Percentiles rank a stretch among this genome's conserved stretches.
These are phyloP conservation scores for Schizotus pectinicornis DNA, from an alignment of 2,888 invertebrate genomes.

Conservation along the genomic window DNA sequence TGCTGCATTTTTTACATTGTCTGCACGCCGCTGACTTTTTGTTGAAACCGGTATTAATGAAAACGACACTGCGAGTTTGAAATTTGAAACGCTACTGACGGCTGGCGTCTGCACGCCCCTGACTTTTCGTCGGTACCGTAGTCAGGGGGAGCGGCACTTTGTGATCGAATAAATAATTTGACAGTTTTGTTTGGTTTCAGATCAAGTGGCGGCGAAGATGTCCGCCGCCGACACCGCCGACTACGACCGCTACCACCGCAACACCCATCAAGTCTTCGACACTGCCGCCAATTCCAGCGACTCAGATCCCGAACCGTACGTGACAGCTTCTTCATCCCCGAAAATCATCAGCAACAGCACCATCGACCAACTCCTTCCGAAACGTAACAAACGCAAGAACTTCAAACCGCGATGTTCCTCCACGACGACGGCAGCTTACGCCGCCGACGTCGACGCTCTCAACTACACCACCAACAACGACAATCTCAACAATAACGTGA, in stretches of 20 bases:
- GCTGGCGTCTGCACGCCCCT: no score
- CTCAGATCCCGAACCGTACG: conserved; percentile 59
- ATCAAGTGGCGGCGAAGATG: conserved; percentile 56
- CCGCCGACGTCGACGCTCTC: conserved; percentile 39
- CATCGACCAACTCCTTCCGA: conserved; percentile 58
- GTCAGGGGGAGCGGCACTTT: no score
- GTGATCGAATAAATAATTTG: background rate
- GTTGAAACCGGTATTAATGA: no score
- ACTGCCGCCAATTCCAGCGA: conserved; percentile 61
- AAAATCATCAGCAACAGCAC: conserved; percentile 58
- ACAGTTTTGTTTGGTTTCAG: conserved; percentile 32
- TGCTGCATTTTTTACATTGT: no score
- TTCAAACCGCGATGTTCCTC: conserved; percentile 78
- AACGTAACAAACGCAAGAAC: conserved; percentile 79
- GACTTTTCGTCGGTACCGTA: no score
- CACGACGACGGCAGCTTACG: conserved; percentile 53
- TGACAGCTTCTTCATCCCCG: conserved; percentile 43
- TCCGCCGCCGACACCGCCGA: conserved; percentile 48
- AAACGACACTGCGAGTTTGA: no score
- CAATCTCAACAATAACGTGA: conserved; percentile 50
- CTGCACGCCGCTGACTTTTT: no score
- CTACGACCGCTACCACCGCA: conserved; percentile 47
- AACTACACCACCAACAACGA: conserved; percentile 50
- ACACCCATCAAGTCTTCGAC: conserved; percentile 39
- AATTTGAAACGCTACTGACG: no score